Percentiles rank a stretch among this genome's conserved stretches.
Conservation (phyloP, 2,113 vertebrate genomes). For the Brachypteracias leptosomus region DNA sequence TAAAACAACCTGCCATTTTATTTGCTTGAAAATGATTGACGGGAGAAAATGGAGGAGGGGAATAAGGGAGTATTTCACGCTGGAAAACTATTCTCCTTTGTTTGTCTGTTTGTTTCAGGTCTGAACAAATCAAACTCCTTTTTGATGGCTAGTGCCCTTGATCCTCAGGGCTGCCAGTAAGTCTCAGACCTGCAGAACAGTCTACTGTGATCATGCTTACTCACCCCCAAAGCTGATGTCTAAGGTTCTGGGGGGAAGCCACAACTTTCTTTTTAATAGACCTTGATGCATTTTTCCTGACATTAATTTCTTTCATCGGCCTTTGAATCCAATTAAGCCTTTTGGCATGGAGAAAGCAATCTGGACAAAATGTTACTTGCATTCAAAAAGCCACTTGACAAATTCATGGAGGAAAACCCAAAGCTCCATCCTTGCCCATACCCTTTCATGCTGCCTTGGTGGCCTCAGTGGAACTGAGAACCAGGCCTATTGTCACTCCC, state of each 20-base stretch:
- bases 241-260: neutral
- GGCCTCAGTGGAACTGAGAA: neutral
- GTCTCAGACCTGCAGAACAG: neutral
- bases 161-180: neutral
- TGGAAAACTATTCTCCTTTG: neutral
- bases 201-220: neutral
- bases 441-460: neutral
- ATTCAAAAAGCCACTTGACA: neutral
- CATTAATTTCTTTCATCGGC: neutral
- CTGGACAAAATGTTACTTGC: neutral
- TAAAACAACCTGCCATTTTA: neutral
- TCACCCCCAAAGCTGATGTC: neutral
- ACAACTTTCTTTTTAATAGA: neutral
- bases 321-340: neutral
- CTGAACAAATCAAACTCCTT: neutral
- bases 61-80: neutral
- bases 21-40: conserved; percentile 22
- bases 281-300: neutral
- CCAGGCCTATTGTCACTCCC: neutral
- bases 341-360: neutral
- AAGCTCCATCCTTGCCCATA: neutral
- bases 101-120: neutral
- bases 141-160: neutral
- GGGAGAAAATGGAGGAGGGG: neutral
- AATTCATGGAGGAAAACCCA: neutral